Conservation (phyloP, 1,140 invertebrate species). For the Nomia melanderi region DNA sequence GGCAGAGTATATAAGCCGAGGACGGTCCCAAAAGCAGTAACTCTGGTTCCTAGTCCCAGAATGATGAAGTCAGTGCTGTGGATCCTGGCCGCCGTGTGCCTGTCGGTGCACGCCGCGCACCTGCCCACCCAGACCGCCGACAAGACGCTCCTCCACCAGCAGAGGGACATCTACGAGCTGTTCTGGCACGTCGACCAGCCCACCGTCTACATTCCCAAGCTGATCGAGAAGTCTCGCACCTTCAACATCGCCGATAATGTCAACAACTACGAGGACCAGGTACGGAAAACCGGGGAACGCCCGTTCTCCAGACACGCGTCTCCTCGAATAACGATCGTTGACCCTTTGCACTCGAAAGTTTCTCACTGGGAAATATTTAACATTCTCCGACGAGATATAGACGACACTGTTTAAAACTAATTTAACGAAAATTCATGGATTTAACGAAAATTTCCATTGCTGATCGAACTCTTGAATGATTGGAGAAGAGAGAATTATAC, state of each 20-base stretch:
- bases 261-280: conserved; percentile 75
- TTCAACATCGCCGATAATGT: conserved; percentile 81
- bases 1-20: conserved; percentile 42
- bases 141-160: conserved; percentile 79
- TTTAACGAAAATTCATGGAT: too few relatives aligned
- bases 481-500: too few relatives aligned
- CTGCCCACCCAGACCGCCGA: conserved; percentile 82
- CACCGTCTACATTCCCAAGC: conserved; percentile 76
- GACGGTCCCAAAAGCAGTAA: not conserved
- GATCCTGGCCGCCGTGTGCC: conserved; percentile 53
- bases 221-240: conserved; percentile 80
- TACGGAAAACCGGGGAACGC: conserved; percentile 36
- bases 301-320: too few relatives aligned
- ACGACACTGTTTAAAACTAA: too few relatives aligned
- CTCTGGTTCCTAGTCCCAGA: not conserved
- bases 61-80: conserved; percentile 52
- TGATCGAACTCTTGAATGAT: too few relatives aligned
- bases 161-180: conserved; percentile 83
- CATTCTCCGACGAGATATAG: too few relatives aligned
- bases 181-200: conserved; percentile 83
- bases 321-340: too few relatives aligned
- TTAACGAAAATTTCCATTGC: too few relatives aligned
- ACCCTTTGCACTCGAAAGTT: too few relatives aligned
- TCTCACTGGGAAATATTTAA: too few relatives aligned
- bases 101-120: conserved; percentile 43